Evolutionary conservation across 2,888 invertebrate genomes (phyloP), one percentile per base, ranked within the genome.

Genomic region (Galeopsomyia nigrocyanea): DNA sequence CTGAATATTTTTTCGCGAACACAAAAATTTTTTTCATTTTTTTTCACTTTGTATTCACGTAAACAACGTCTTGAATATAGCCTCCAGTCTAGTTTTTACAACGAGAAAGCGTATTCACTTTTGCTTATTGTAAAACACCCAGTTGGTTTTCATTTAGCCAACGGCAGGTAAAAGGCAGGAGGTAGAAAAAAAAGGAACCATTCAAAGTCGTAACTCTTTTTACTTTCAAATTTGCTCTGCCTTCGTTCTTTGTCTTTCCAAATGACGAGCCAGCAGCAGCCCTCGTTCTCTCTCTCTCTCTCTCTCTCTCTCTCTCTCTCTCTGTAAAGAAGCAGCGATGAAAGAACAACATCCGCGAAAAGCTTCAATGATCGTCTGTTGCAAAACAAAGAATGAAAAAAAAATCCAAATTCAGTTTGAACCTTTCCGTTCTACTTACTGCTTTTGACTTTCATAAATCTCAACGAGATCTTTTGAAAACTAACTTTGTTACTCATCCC

Each of bases 281-380:
- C 5, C 26, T 39, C 39, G 17, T 26, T 39, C 2, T n/a, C n/a
- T n/a, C n/a, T n/a, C n/a, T n/a, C n/a, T n/a, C n/a, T n/a, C n/a
- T n/a, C n/a, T n/a, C n/a, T n/a, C n/a, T n/a, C n/a, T n/a, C n/a
- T n/a, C n/a, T n/a, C n/a, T n/a, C n/a, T n/a, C n/a, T n/a, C n/a
- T 46, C 61, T 63, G 26, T 50, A 51, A 60, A 51, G 63, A 22
- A 39, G 21, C 16, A 10, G 17, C 31, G 49, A 63, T 57, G 57
- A 19, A 16, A 58, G 55, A 57, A 31, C 0, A 53, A 47, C 19
- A 31, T 46, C 39, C 46, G 10, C 0, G 5, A 61, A 39, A 55
- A 55, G 61, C 6, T 19, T 17, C n/a, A 26, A 19, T 49, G 21
- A 49, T 31, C 0, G 31, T 14, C 19, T 19, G 2, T 31, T 31